Base-by-base conservation (phyloP, 2,797 vertebrate species). In the Tiaroga cobitis region DNA sequence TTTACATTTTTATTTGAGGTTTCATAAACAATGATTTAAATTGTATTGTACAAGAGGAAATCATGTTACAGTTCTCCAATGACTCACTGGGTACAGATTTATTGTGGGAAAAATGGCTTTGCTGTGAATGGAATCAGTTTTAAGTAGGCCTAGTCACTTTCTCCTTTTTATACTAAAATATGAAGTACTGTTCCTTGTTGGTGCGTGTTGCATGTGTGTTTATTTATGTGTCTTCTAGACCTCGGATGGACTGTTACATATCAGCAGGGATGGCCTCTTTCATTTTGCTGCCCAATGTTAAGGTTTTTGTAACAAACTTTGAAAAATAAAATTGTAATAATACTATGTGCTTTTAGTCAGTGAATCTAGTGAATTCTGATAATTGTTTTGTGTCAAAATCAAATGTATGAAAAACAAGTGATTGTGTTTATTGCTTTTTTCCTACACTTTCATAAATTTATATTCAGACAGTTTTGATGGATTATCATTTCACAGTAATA, bases 191-290 rank as follows among this genome's bases (percentile, higher is more conserved):
- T 93, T 92, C 89, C 92, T 92, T 80, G 93, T 94, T 72, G 79
- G 91, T 94, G 93, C 91, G 92, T 94, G 92, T 92, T 95, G 94
- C 93, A 94, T 95, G 94, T 94, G 92, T 91, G 91, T 93, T 88
- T 90, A 88, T 87, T 84, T 86, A 72, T 87, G 68, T 89, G 82
- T 86, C 65, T 85, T 78, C 43, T 74, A 37, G n/a, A 85, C 79
- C 21, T 74, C 85, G 83, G 43, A 83, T 80, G 79, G 73, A 84
- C 70, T 86, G 61, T 84, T 85, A 79, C 54, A 82, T 85, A 84
- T 80, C 80, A 85, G 82, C 74, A 84, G 72, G 65, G 75, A 78
- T 82, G 68, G 29, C 76, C 67, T 83, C 67, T 88, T 89, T 89
- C 72, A 56, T 82, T 86, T 84, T 82, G 67, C 73, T 34, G 67